Evolutionary conservation across 2,797 vertebrate species (phyloP).

Genomic region (Momotus momota): DNA sequence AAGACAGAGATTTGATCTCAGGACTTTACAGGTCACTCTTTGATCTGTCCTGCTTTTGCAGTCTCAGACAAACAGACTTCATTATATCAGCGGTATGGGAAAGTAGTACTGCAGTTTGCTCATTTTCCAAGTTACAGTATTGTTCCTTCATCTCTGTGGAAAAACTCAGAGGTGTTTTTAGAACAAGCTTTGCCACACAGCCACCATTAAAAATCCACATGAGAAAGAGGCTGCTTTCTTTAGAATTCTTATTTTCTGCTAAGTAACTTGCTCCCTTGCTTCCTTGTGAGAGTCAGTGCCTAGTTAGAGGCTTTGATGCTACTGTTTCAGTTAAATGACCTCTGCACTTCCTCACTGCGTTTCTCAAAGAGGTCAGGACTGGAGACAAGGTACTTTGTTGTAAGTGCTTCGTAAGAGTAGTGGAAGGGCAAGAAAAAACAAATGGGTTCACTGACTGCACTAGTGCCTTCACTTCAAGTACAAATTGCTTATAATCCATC

Average conservation of each 20-base stretch:
- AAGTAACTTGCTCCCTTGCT: not conserved
- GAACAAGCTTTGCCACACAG: not conserved
- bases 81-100: not conserved
- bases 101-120: not conserved
- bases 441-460: not conserved
- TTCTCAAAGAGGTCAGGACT: not conserved
- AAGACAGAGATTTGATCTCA: not conserved
- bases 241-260: not conserved
- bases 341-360: not conserved
- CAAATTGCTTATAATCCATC: conserved; percentile 40
- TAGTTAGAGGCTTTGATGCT: not conserved
- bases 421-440: conserved; percentile 9
- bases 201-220: not conserved
- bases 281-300: not conserved
- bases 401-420: not conserved
- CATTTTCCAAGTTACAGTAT: not conserved
- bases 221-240: not conserved
- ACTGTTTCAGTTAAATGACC: conserved; percentile 9
- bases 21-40: not conserved
- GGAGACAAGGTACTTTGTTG: not conserved
- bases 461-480: conserved; percentile 28
- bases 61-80: not conserved
- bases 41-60: not conserved
- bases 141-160: not conserved
- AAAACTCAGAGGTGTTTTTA: not conserved